Conservation (phyloP, 1,140 invertebrate genomes). For the Penaeus vannamei region DNA sequence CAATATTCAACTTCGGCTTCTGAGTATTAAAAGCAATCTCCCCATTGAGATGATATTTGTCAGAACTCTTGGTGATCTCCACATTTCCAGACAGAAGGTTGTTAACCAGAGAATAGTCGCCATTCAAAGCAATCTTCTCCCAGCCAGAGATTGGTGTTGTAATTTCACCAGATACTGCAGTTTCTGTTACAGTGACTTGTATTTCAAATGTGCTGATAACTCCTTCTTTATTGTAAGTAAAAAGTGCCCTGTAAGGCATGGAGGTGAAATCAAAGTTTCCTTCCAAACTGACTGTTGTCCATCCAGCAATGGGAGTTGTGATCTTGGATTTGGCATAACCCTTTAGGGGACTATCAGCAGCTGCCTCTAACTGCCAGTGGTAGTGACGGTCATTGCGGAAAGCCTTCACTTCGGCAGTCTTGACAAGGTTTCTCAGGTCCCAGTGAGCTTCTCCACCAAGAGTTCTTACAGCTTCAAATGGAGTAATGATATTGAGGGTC, state of each 20-base stretch:
- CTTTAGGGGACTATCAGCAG: constrained; percentile 34
- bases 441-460: constrained; percentile 23
- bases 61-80: neutral
- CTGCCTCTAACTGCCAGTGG: constrained; percentile 40
- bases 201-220: constrained; percentile 31
- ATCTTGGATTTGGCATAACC: constrained; percentile 2
- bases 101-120: constrained; percentile 1
- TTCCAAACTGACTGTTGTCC: constrained; percentile 20
- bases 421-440: constrained; percentile 20
- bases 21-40: constrained; percentile 20
- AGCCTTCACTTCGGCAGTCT: constrained; percentile 17
- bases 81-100: constrained; percentile 2
- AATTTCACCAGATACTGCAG: constrained; percentile 16
- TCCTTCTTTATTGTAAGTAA: constrained; percentile 37
- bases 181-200: neutral
- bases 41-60: constrained; percentile 36
- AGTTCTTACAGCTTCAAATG: constrained; percentile 18
- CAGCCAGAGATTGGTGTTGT: constrained; percentile 47
- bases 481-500: constrained; percentile 45
- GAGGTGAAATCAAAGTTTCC: constrained; percentile 27
- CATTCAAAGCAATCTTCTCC: constrained; percentile 41
- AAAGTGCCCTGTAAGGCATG: constrained; percentile 20
- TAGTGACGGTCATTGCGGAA: constrained; percentile 34
- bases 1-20: constrained; percentile 40
- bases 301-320: constrained; percentile 34